Evolutionary conservation across 2,113 vertebrate species (phyloP).

Genomic region (Petrocephalus microphthalmus): DNA sequence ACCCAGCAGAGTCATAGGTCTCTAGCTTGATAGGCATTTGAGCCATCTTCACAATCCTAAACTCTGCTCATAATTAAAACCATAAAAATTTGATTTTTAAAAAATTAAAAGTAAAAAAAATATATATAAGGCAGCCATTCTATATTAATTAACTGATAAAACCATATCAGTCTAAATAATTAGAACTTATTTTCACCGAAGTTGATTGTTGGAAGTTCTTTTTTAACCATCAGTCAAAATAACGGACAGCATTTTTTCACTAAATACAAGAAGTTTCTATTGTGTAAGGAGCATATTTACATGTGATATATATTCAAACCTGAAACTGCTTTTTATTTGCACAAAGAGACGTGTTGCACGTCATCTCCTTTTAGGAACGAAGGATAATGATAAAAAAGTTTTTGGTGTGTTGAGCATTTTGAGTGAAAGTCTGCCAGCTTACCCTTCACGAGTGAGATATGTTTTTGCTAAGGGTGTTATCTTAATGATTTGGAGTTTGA

Average conservation of each 20-base stretch:
- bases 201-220: background rate
- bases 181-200: background rate
- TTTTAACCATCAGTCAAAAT: background rate
- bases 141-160: background rate
- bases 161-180: background rate
- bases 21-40: background rate
- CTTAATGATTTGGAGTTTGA: conserved; percentile 64
- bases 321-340: background rate
- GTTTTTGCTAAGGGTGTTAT: conserved; percentile 64
- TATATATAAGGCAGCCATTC: background rate
- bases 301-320: background rate
- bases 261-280: background rate
- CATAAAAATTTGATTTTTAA: background rate
- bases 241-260: background rate
- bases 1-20: background rate
- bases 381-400: background rate
- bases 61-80: background rate
- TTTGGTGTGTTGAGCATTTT: background rate
- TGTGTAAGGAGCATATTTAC: background rate
- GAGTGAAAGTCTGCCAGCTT: background rate
- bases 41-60: background rate
- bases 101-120: background rate
- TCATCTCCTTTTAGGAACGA: background rate
- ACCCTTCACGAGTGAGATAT: conserved; percentile 56
- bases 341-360: background rate